These are phyloP conservation scores for Gavialis gangeticus DNA, from an alignment of 2,113 vertebrate genomes.

Conservation along the genomic window DNA sequence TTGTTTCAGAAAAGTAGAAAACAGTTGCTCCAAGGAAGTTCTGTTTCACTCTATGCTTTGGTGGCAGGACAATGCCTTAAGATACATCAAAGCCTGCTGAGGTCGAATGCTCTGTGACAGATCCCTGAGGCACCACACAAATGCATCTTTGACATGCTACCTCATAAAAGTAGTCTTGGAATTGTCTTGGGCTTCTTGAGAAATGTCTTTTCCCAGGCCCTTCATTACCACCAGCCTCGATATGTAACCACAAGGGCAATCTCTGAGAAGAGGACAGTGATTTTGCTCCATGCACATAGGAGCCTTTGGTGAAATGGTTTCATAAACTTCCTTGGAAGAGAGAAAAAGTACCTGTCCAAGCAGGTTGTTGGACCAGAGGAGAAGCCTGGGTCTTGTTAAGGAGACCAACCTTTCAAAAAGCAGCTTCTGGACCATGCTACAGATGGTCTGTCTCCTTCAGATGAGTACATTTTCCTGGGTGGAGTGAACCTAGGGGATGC, in stretches of 20 bases:
- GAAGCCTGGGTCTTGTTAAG: neutral
- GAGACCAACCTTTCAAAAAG: neutral
- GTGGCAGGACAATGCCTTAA: neutral
- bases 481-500: neutral
- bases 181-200: neutral
- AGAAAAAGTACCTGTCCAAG: neutral
- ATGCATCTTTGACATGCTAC: neutral
- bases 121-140: neutral
- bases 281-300: neutral
- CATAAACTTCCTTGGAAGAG: neutral
- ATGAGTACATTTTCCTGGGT: no score
- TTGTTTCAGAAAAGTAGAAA: slow-evolving; percentile 41
- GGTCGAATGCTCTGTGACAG: neutral
- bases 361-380: neutral
- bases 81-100: neutral
- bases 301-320: neutral
- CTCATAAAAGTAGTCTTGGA: neutral
- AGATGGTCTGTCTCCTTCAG: no score
- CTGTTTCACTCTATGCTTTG: neutral
- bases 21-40: slow-evolving; percentile 23
- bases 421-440: neutral
- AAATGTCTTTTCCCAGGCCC: neutral
- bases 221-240: neutral
- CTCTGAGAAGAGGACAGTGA: neutral
- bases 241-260: neutral